Evolutionary conservation across 2,113 vertebrate genomes (phyloP).

Genomic region (Silurus meridionalis): DNA sequence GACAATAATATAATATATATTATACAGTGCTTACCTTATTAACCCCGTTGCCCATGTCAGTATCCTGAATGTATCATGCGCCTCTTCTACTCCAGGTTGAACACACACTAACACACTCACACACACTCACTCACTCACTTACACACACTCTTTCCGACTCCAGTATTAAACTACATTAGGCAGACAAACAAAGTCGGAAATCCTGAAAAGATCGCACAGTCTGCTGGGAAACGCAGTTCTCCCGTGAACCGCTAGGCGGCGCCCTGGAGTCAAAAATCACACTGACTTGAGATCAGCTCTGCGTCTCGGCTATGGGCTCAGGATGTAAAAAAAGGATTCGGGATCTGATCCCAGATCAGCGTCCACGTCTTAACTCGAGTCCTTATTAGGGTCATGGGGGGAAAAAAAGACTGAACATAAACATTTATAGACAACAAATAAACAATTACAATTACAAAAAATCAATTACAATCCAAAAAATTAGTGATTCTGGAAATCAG

Average conservation of each 20-base stretch:
- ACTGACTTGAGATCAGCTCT: neutral
- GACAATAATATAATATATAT: too few relatives aligned
- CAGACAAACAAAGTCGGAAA: neutral
- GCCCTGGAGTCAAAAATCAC: neutral
- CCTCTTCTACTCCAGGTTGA: neutral
- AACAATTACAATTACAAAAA: neutral
- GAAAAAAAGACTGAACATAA: neutral
- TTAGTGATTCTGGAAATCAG: too few relatives aligned
- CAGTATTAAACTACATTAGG: neutral
- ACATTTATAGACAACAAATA: neutral
- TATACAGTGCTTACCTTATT: slow-evolving; percentile 66
- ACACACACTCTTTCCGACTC: neutral
- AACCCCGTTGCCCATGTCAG: slow-evolving; percentile 73
- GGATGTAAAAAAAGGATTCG: neutral
- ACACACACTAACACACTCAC: neutral
- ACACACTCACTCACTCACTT: neutral
- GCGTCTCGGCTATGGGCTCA: neutral
- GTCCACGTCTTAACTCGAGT: neutral
- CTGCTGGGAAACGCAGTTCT: slow-evolving; percentile 21
- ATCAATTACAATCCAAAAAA: too few relatives aligned
- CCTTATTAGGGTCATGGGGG: too few relatives aligned
- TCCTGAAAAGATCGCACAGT: neutral
- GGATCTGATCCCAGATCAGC: neutral
- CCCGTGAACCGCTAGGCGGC: neutral
- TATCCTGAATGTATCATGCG: neutral